Evolutionary conservation across 2,797 vertebrate species (phyloP).

Genomic region (Gallinago stenura): DNA sequence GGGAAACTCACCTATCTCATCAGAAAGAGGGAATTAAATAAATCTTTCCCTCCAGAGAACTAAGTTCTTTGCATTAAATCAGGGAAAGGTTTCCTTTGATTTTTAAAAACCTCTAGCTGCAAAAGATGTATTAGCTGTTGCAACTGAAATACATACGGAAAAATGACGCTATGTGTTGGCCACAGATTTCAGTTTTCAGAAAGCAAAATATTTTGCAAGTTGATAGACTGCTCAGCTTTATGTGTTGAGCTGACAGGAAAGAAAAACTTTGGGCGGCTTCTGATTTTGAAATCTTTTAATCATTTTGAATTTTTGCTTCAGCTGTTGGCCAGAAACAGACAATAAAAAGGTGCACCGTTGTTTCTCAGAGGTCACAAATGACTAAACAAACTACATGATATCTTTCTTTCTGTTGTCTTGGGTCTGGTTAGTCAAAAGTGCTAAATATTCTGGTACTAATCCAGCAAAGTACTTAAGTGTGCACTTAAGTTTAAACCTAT

Average conservation of each 20-base stretch:
- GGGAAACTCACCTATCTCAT: background rate
- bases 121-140: background rate
- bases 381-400: background rate
- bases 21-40: background rate
- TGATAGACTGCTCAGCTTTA: background rate
- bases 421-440: background rate
- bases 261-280: background rate
- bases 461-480: background rate
- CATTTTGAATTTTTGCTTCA: background rate
- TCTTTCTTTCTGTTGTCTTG: background rate
- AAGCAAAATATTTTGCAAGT: background rate
- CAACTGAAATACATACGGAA: background rate
- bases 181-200: background rate
- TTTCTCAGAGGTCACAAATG: background rate
- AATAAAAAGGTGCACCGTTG: background rate
- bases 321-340: background rate
- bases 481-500: background rate
- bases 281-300: background rate
- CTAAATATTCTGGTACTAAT: background rate
- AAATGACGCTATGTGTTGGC: background rate
- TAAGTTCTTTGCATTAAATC: background rate
- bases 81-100: background rate
- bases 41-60: background rate
- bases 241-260: background rate
- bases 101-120: background rate